Base-by-base conservation (phyloP, 2,888 invertebrate genomes). In the Cloeon dipterum region DNA sequence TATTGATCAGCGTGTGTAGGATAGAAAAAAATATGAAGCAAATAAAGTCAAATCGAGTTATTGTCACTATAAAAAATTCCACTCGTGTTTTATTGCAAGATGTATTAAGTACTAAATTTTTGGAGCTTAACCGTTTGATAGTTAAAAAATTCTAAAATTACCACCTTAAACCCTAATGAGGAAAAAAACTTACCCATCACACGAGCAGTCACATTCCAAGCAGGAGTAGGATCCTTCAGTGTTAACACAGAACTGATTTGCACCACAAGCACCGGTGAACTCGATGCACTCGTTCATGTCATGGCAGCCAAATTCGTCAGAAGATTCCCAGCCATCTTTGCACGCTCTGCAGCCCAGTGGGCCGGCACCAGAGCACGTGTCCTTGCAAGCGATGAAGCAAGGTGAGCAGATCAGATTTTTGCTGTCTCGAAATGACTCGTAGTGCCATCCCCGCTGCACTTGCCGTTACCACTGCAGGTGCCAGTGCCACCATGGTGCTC, bases 161-260 rank as follows among this genome's bases (percentile, higher is more conserved):
- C n/a, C n/a, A n/a, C n/a, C n/a, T n/a, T n/a, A n/a, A n/a, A n/a
- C n/a, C n/a, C n/a, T n/a, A n/a, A n/a, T n/a, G n/a, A n/a, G n/a
- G n/a, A n/a, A n/a, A n/a, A n/a, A n/a, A n/a, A n/a, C n/a, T n/a
- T n/a, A n/a, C n/a, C n/a, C n/a, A n/a, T 29, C 16, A 16, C 29
- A 29, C 5, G 29, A 29, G 14, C 29, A 29, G 29, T 29, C 29
- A 14, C 29, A 29, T 7, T 29, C 29, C 48, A 76, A 56, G 56
- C 91, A 91, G 8, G 63, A 58, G 50, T 67, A 83, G 0, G 81
- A 77, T 5, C 93, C 91, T 37, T 83, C 77, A 10, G 73, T 77
- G 52, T 93, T 93, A 4, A 85, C 66, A 53, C 93, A 93, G 52
- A 88, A 89, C 50, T 88, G 70, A 49, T 75, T 68, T 20, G 50